Evolutionary conservation across 2,113 vertebrate genomes (phyloP).

Genomic region (Urocolius indicus): DNA sequence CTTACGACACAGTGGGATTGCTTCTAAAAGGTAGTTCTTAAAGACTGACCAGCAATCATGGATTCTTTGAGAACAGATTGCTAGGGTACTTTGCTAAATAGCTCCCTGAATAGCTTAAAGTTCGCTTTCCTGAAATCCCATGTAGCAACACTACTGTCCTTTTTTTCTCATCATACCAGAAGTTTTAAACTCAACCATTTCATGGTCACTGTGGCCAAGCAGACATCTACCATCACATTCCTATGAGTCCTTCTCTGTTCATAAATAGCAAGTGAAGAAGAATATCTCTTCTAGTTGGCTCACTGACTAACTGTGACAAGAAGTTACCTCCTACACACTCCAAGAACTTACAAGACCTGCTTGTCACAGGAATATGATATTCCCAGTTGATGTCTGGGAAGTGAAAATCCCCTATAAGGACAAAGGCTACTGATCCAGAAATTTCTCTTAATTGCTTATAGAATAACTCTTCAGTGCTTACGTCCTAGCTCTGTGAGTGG

Average conservation of each 20-base stretch:
- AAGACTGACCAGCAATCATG: neutral
- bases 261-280: neutral
- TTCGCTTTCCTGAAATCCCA: neutral
- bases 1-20: neutral
- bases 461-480: neutral
- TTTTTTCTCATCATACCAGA: neutral
- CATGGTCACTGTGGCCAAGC: neutral
- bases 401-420: neutral
- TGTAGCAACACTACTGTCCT: neutral
- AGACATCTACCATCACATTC: neutral
- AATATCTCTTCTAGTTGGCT: neutral
- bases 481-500: neutral
- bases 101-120: neutral
- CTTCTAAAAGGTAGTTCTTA: neutral
- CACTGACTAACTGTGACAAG: neutral
- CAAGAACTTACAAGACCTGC: neutral
- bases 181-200: neutral
- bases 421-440: neutral
- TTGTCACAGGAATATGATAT: neutral
- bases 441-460: neutral
- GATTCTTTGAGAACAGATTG: neutral
- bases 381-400: neutral
- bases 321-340: neutral
- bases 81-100: neutral
- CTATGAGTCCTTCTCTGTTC: too few species aligned